Percentiles rank a stretch among this genome's conserved stretches.
phyloP scores from a whole-genome alignment of 2,113 vertebrate genomes.

The Opisthocomus hoazin region DNA sequence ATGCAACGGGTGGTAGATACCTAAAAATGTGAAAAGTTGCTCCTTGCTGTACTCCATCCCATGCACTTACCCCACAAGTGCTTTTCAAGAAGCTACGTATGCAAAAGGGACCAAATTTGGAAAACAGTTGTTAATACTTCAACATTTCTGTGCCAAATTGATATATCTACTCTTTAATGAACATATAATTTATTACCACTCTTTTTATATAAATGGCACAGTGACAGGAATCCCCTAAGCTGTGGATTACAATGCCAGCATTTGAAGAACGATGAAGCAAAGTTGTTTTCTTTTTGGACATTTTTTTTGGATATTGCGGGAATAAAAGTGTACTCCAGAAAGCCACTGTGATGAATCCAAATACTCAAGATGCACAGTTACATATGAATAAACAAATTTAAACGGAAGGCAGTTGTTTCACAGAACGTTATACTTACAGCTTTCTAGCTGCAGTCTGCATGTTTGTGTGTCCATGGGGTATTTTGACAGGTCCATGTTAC shows the following conservation, averaged over 20 bases:
- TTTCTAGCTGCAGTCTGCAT: slow-evolving; percentile 77
- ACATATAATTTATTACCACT: neutral
- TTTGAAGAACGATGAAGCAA: neutral
- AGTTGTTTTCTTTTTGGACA: neutral
- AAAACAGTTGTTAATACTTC: neutral
- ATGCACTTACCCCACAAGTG: neutral
- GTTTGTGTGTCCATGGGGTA: slow-evolving; percentile 82
- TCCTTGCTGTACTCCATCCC: neutral
- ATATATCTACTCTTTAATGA: neutral
- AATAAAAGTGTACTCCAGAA: neutral
- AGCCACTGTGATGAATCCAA: neutral
- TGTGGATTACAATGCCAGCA: neutral
- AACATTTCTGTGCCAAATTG: neutral
- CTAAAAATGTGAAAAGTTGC: neutral
- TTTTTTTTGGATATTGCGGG: neutral
- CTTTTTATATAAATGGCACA: neutral
- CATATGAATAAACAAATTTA: neutral
- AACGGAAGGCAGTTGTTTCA: neutral
- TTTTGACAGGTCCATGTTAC: slow-evolving; percentile 82
- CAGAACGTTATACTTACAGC: slow-evolving; percentile 71
- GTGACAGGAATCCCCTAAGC: neutral
- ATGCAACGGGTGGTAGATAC: neutral
- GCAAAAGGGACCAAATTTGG: neutral
- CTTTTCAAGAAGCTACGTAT: neutral
- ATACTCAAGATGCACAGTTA: neutral